Base-by-base conservation (phyloP, 2,113 vertebrate genomes). In the Pipa parva region DNA sequence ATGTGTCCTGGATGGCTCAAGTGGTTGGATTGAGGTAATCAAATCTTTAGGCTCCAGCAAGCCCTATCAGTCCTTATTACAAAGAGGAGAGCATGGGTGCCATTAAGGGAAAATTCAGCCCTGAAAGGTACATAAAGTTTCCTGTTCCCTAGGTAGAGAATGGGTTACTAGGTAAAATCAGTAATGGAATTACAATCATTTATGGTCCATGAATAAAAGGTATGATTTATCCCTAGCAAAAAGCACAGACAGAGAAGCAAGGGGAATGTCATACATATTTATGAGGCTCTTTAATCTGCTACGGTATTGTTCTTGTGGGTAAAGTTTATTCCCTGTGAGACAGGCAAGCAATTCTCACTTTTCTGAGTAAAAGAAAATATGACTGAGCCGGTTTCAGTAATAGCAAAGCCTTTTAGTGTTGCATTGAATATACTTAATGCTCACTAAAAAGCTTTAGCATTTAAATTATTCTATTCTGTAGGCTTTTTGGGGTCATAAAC, bases 361-460 rank as follows among this genome's bases (percentile, higher is more conserved):
- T 61, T 70, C 57, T 70, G 61, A 70, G 66, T 61, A 70, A 70
- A 70, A 70, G 48, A 58, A 70, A 70, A 61, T 70, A 60, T 61
- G 57, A 70, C 57, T 70, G 66, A 70, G 58, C 66, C 45, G 57
- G 33, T 52, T 59, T 70, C 66, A 70, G 54, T 70, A 70, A 70
- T 70, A 70, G 56, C 66, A 54, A 54, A 60, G 66, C 66, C 58
- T 70, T 70, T 70, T 70, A 60, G 66, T 70, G 57, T 61, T 70
- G 49, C 58, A 70, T 70, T 61, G 66, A 70, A 70, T 70, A 70
- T 70, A 58, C 66, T 70, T 70, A 70, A 54, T 54, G 66, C 58
- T 70, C 48, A 54, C 57, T 61, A 70, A 54, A 61, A 70, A 45
- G 46, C 66, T 70, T 70, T 70, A 52, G 48, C 57, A 70, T 70